Conservation (phyloP, 2,113 vertebrate genomes). For the Petromus typicus region DNA sequence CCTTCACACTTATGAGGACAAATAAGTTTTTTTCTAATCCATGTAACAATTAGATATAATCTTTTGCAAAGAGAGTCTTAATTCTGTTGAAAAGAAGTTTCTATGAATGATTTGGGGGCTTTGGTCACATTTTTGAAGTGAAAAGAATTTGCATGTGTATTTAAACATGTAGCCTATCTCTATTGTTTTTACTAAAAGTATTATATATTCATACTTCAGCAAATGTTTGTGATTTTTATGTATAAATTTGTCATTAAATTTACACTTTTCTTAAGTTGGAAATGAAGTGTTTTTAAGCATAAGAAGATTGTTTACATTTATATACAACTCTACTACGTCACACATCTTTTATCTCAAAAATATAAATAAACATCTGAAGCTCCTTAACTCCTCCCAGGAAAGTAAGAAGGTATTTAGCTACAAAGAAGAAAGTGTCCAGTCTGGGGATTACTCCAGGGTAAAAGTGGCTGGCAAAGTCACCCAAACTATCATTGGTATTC, state of each 20-base stretch:
- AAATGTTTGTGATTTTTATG: constrained; percentile 37
- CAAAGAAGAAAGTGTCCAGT: background rate
- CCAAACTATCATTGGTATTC: background rate
- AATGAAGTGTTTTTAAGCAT: constrained; percentile 68
- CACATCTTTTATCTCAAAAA: constrained; percentile 58
- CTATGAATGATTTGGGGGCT: constrained; percentile 66
- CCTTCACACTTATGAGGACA: constrained; percentile 57
- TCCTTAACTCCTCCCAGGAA: background rate
- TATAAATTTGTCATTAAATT: constrained; percentile 50
- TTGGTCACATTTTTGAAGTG: constrained; percentile 69
- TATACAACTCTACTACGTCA: constrained; percentile 11
- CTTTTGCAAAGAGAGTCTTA: constrained; percentile 17
- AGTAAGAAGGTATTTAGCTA: background rate
- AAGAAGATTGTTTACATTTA: constrained; percentile 43
- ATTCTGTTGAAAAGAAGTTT: constrained; percentile 64
- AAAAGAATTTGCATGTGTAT: constrained; percentile 48
- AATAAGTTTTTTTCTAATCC: constrained; percentile 53
- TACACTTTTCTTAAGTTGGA: constrained; percentile 58
- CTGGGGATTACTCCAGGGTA: background rate
- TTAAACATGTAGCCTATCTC: constrained; percentile 64
- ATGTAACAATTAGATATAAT: background rate
- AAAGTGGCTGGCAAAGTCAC: background rate
- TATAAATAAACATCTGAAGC: constrained; percentile 11
- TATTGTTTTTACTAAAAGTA: constrained; percentile 56
- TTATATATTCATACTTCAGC: constrained; percentile 53